phyloP scores from a whole-genome alignment of 2,113 vertebrate species.

The Motacilla tschutschensis region DNA sequence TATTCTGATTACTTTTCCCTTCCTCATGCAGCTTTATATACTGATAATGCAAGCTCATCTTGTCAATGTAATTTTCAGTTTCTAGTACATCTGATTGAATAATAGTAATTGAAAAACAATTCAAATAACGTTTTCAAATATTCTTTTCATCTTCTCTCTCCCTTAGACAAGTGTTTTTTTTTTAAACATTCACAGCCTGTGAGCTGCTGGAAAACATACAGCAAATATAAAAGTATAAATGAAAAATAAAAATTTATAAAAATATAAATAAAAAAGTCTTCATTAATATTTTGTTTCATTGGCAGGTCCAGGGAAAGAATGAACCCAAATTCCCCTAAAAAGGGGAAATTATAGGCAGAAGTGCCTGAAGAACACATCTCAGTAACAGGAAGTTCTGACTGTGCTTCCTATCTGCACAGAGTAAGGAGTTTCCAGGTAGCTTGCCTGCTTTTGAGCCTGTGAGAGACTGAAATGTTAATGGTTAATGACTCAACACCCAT shows the following conservation, averaged over 20 bases:
- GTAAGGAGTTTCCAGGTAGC: neutral
- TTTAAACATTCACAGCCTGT: neutral
- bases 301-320: neutral
- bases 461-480: neutral
- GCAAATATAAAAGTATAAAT: neutral
- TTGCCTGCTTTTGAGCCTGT: neutral
- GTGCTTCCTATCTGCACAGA: neutral
- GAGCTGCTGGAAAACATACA: neutral
- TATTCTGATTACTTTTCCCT: neutral
- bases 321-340: neutral
- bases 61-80: conserved; percentile 7
- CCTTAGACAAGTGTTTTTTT: neutral
- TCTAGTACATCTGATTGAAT: neutral
- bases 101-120: conserved; percentile 4
- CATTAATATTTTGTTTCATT: neutral
- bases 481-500: fast-evolving
- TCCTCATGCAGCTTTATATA: neutral
- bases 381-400: neutral
- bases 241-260: too few relatives aligned
- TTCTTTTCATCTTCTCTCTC: neutral
- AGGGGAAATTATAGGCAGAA: neutral
- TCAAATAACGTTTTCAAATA: neutral
- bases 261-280: neutral
- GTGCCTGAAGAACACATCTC: neutral
- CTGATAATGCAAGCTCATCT: neutral